Conservation (phyloP, 2,888 invertebrate genomes). For the Ennomos quercinarius region DNA sequence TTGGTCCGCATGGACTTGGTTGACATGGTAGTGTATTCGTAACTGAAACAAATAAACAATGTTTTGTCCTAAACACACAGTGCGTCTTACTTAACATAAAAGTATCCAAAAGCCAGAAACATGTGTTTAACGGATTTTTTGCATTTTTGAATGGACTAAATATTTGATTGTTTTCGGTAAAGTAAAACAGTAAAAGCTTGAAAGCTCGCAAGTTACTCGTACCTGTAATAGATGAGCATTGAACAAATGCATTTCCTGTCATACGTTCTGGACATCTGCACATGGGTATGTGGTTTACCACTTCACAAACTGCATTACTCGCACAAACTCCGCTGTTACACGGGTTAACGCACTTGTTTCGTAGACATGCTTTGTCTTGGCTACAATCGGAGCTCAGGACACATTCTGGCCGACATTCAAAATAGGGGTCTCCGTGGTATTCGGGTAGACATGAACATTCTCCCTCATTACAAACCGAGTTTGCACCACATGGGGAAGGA, state of each 20-base stretch:
- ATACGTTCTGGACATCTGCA: slow-evolving; percentile 88
- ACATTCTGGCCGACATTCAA: slow-evolving; percentile 90
- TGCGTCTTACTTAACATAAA: too few relatives aligned
- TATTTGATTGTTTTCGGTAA: too few relatives aligned
- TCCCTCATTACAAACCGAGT: slow-evolving; percentile 85
- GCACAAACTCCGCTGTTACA: slow-evolving; percentile 89
- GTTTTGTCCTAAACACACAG: not conserved
- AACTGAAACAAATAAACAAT: slow-evolving; percentile 57
- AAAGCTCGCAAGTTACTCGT: slow-evolving; percentile 23
- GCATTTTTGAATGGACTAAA: too few relatives aligned
- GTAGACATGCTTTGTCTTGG: slow-evolving; percentile 87
- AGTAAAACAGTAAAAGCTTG: not conserved
- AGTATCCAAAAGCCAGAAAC: too few relatives aligned
- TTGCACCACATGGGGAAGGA: slow-evolving; percentile 88
- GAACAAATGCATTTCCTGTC: slow-evolving; percentile 88
- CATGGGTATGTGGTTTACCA: slow-evolving; percentile 90
- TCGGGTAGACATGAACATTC: slow-evolving; percentile 87
- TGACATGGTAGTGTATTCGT: slow-evolving; percentile 66
- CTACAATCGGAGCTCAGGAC: slow-evolving; percentile 88
- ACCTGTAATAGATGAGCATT: slow-evolving; percentile 83
- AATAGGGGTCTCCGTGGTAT: slow-evolving; percentile 88
- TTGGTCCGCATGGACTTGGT: slow-evolving; percentile 91
- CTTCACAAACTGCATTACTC: slow-evolving; percentile 89
- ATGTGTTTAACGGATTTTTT: too few relatives aligned
- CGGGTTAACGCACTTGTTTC: slow-evolving; percentile 89